These are phyloP conservation scores for Aleiodes leptofemur DNA, from an alignment of 2,888 invertebrate genomes.

Conservation along the genomic window DNA sequence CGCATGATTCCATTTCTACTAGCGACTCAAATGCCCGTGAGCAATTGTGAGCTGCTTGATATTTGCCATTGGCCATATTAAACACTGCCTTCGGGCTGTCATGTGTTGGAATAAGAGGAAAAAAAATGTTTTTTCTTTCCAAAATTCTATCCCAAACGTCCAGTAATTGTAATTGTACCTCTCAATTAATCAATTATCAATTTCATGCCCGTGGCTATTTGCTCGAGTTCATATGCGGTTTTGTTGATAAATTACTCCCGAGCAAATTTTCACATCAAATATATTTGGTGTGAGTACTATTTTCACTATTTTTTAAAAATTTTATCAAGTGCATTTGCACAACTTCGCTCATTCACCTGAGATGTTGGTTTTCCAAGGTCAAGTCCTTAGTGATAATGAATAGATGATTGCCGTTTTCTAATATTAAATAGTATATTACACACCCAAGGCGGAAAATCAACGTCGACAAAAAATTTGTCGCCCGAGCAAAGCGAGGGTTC, in stretches of 20 bases:
- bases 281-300: too few relatives aligned
- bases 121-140: neutral
- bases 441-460: too few relatives aligned
- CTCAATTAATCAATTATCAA: constrained; percentile 56
- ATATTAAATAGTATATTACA: too few relatives aligned
- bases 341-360: too few relatives aligned
- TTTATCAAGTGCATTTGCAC: too few relatives aligned
- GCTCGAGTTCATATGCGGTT: neutral
- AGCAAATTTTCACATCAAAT: too few relatives aligned
- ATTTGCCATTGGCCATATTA: constrained; percentile 65
- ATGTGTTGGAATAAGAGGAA: constrained; percentile 1
- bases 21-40: constrained; percentile 31
- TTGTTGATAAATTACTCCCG: constrained; percentile 5
- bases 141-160: constrained; percentile 25
- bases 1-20: constrained; percentile 48
- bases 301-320: too few relatives aligned
- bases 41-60: constrained; percentile 57
- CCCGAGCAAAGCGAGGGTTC: too few relatives aligned
- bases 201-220: constrained; percentile 32
- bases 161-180: constrained; percentile 52
- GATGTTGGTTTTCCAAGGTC: too few relatives aligned
- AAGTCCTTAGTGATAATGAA: too few relatives aligned
- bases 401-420: too few relatives aligned
- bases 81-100: constrained; percentile 55
- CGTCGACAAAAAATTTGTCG: too few relatives aligned